Evolutionary conservation across 2,888 invertebrate genomes (phyloP).

Genomic region (Aphodius granarius): DNA sequence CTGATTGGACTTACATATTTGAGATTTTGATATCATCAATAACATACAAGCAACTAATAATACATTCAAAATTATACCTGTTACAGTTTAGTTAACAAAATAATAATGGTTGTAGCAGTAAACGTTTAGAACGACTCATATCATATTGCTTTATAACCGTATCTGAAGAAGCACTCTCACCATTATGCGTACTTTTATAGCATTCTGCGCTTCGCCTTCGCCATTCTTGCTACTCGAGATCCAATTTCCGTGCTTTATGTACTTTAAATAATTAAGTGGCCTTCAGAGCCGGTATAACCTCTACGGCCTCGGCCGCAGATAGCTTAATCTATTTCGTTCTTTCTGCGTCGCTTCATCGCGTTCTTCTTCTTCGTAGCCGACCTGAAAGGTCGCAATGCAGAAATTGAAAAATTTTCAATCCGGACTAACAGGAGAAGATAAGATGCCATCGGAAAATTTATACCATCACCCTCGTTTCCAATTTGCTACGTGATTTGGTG

Average conservation of each 20-base stretch:
- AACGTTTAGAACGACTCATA: neutral
- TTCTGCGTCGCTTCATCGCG: neutral
- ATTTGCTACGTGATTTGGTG: neutral
- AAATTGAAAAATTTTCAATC: neutral
- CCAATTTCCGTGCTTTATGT: neutral
- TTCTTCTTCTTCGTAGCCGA: neutral
- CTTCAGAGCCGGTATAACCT: neutral
- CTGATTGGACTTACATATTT: no score
- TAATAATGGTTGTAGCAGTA: neutral
- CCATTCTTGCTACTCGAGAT: neutral
- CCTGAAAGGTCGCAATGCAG: neutral
- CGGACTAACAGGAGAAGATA: neutral
- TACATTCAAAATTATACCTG: neutral
- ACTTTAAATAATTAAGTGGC: neutral
- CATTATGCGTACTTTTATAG: neutral
- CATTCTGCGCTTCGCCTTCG: neutral
- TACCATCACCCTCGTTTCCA: neutral
- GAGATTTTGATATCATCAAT: neutral
- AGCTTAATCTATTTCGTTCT: neutral
- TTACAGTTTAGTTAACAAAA: neutral
- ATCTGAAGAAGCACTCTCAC: neutral
- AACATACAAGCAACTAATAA: neutral
- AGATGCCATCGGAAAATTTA: neutral
- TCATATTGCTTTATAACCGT: neutral
- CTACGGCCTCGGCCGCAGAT: neutral